phyloP scores from a whole-genome alignment of 2,797 vertebrate genomes.

The Leptodactylus fallax region DNA sequence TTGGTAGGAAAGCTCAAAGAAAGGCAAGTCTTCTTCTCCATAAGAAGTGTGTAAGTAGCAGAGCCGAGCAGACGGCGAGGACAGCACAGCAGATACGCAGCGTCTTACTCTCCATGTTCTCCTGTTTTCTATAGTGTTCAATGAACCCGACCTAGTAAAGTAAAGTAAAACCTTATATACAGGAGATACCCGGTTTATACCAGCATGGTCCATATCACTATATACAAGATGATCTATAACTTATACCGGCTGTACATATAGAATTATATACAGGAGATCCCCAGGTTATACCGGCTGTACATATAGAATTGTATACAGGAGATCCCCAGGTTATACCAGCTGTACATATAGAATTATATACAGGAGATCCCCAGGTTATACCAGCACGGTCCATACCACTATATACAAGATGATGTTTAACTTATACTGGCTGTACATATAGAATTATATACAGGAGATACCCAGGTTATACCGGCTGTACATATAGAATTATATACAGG shows the following conservation, averaged over 20 bases:
- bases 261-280: background rate
- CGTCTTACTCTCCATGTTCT: constrained; percentile 14
- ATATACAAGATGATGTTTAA: background rate
- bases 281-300: constrained; percentile 2
- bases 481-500: background rate
- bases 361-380: background rate
- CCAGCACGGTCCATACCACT: background rate
- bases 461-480: constrained; percentile 2
- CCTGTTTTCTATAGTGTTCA: constrained; percentile 7
- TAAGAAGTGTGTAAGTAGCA: constrained; percentile 24
- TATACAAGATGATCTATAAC: background rate
- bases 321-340: background rate
- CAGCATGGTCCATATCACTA: too few relatives aligned
- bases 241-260: constrained; percentile 7
- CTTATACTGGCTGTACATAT: background rate
- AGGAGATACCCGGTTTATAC: too few relatives aligned
- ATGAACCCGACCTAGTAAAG: constrained; percentile 29
- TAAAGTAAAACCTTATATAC: background rate
- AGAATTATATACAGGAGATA: background rate
- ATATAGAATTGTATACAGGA: background rate
- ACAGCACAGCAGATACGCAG: constrained; percentile 13
- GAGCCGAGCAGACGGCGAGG: background rate
- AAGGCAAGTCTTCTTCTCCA: constrained; percentile 35
- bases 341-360: background rate
- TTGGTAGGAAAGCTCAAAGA: background rate